These are phyloP conservation scores for Philotrypesis tridentata DNA, from an alignment of 1,140 invertebrate genomes.

Conservation along the genomic window DNA sequence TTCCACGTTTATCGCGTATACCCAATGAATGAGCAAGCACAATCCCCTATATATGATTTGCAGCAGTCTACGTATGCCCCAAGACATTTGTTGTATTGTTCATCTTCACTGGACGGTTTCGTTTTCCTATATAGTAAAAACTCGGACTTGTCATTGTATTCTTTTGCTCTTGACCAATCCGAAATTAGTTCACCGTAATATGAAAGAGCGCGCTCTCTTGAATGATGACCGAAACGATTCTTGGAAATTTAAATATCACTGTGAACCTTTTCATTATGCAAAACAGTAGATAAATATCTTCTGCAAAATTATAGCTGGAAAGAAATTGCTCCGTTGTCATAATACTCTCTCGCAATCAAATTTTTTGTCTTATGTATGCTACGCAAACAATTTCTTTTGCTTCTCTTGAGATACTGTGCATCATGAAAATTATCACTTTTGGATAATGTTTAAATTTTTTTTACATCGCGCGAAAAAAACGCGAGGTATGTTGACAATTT, in stretches of 20 bases:
- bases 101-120: not conserved
- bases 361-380: not conserved
- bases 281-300: not conserved
- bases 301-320: slow-evolving; percentile 16
- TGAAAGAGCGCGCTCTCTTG: not conserved
- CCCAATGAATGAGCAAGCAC: slow-evolving; percentile 43
- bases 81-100: slow-evolving; percentile 1
- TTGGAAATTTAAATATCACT: slow-evolving; percentile 32
- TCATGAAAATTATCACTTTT: slow-evolving; percentile 12
- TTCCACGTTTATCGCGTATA: slow-evolving; percentile 22
- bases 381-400: not conserved
- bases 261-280: slow-evolving; percentile 7
- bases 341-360: not conserved
- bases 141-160: not conserved
- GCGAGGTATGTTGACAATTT: too few relatives aligned
- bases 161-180: not conserved
- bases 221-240: slow-evolving; percentile 1
- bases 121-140: not conserved
- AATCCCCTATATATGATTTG: not conserved
- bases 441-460: slow-evolving; percentile 9
- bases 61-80: slow-evolving; percentile 11
- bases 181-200: not conserved
- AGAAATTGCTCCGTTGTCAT: not conserved
- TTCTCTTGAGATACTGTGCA: not conserved
- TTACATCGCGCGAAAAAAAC: not conserved